Evolutionary conservation across 2,797 vertebrate species (phyloP).

Genomic region (Muraenolepis orangiensis): DNA sequence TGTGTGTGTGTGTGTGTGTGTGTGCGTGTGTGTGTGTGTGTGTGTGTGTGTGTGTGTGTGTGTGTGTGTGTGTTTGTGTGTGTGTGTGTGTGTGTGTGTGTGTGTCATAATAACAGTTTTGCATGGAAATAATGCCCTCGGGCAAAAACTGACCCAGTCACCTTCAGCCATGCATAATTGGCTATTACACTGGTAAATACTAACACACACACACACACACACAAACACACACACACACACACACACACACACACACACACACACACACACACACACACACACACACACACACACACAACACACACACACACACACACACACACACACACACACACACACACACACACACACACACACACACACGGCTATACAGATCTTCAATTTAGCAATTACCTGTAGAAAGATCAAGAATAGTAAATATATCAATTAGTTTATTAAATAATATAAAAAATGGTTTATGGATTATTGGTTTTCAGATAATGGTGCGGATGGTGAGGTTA

Average conservation of each 20-base stretch:
- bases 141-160: constrained; percentile 57
- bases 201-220: neutral
- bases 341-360: constrained; percentile 1
- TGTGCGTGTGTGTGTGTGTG: neutral
- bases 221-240: too few relatives aligned
- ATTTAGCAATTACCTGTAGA: too few relatives aligned
- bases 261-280: neutral
- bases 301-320: constrained; percentile 1
- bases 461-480: too few relatives aligned
- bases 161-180: constrained; percentile 51
- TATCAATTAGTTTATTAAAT: too few relatives aligned
- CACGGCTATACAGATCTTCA: too few relatives aligned
- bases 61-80: neutral
- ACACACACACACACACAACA: neutral
- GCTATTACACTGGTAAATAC: neutral
- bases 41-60: neutral
- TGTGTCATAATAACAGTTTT: neutral
- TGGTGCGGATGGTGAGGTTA: too few relatives aligned
- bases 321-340: constrained; percentile 1
- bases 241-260: neutral
- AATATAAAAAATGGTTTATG: too few relatives aligned
- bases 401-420: too few relatives aligned
- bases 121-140: constrained; percentile 48
- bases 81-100: neutral
- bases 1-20: neutral